Evolutionary conservation across 1,140 invertebrate genomes (phyloP), one percentile per base, ranked within the genome.

Genomic region (Drosophila simulans): DNA sequence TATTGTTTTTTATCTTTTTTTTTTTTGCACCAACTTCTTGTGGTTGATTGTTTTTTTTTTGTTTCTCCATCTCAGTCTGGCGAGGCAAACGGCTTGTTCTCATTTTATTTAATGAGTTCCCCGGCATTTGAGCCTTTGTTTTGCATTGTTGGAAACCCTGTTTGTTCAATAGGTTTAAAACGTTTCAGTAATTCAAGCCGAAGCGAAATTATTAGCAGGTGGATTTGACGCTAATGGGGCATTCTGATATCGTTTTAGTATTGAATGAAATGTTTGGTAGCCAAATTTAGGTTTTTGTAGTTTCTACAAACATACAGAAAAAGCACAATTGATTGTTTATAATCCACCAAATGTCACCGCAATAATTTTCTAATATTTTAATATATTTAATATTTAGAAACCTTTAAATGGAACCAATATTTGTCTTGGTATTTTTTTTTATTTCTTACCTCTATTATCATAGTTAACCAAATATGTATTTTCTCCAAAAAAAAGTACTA

Each of bases 91-190:
- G 59, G 65, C 43, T 43, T 85, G 81, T 84, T 84, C 81, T 80
- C 66, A 71, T 80, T 84, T 82, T 82, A 68, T 82, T 85, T 85
- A 77, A 85, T 77, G 82, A 65, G 63, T 77, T 80, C 53, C 62
- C 52, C 48, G 52, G 74, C 53, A 71, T 80, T 76, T 60, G 56
- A 53, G 34, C 37, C 51, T 59, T 52, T 68, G 39, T 45, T 55
- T 66, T 54, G 57, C 46, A 53, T 71, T 73, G 34, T 64, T 31
- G 13, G 27, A 39, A 65, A 27, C 53, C 62, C 20, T 42, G 62
- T 77, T 77, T 48, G 54, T 53, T 49, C 53, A 68, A 70, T 70
- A 48, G 35, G 27, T 40, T 48, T 35, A 52, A 71, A 72, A 37
- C 66, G 54, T 71, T 72, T 59, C 20, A 46, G 46, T 52, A 4